phyloP scores from a whole-genome alignment of 2,888 invertebrate genomes.

The Mylabris sibirica region DNA sequence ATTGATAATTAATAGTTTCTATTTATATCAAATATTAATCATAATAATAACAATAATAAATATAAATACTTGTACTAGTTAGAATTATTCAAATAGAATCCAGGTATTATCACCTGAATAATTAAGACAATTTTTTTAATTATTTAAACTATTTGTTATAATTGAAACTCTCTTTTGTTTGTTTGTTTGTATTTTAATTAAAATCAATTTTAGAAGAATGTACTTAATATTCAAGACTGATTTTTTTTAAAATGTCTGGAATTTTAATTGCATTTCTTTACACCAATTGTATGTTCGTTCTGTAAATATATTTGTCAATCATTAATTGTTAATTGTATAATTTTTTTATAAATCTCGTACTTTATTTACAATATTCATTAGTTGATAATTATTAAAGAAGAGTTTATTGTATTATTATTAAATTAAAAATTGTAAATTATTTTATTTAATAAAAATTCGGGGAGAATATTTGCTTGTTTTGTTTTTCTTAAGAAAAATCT shows the following conservation, averaged over 20 bases:
- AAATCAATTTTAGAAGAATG: neutral
- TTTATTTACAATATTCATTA: neutral
- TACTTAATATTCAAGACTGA: conserved; percentile 17
- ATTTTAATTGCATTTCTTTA: conserved; percentile 18
- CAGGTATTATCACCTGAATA: too few relatives aligned
- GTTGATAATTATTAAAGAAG: neutral
- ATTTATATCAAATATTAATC: too few relatives aligned
- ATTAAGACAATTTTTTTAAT: too few relatives aligned
- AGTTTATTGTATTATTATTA: conserved; percentile 3
- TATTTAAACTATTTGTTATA: neutral
- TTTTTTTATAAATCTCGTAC: conserved; percentile 6
- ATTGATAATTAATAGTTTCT: too few relatives aligned
- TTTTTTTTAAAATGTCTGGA: conserved; percentile 12
- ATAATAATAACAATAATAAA: too few relatives aligned
- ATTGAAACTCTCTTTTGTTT: neutral
- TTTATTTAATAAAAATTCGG: conserved; percentile 3
- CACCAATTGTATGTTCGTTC: neutral
- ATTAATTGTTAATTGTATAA: neutral
- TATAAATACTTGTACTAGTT: too few relatives aligned
- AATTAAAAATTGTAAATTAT: conserved; percentile 8
- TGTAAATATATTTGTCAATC: neutral
- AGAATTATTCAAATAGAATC: too few relatives aligned
- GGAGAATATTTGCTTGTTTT: neutral
- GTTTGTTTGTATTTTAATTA: neutral
- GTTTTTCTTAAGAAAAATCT: neutral